Percentiles rank a stretch among this genome's conserved stretches.
Evolutionary conservation across 1,140 invertebrate genomes (phyloP).

Genomic region (Calosoma granatense): DNA sequence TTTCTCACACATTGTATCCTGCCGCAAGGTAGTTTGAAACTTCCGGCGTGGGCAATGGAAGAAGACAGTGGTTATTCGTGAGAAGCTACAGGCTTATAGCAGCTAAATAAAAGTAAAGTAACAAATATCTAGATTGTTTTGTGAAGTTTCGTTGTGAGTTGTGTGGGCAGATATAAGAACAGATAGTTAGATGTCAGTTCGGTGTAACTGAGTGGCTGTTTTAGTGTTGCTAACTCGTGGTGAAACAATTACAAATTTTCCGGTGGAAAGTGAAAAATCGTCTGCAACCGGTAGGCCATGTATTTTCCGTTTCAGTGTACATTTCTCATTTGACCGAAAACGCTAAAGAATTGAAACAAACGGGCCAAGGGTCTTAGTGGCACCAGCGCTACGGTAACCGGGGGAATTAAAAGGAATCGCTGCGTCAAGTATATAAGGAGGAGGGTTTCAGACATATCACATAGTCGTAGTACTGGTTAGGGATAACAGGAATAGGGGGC

Average conservation of each 20-base stretch:
- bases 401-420: slow-evolving; percentile 4
- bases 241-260: slow-evolving; percentile 3
- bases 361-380: not conserved
- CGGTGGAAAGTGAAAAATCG: not conserved
- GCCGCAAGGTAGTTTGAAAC: no score
- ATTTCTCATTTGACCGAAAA: slow-evolving; percentile 7
- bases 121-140: no score
- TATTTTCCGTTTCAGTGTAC: not conserved
- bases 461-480: not conserved
- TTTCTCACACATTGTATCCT: no score
- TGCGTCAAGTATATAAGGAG: slow-evolving; percentile 1
- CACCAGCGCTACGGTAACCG: not conserved
- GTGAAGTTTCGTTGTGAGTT: no score
- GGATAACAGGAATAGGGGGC: not conserved
- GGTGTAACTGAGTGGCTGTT: no score
- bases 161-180: no score
- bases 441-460: not conserved
- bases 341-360: slow-evolving; percentile 9
- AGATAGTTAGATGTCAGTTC: no score
- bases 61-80: no score
- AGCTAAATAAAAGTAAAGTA: no score
- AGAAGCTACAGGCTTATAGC: no score
- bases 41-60: no score
- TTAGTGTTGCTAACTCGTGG: not conserved
- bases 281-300: not conserved